Conservation (phyloP, 2,888 invertebrate genomes). For the Lepas anatifera region DNA sequence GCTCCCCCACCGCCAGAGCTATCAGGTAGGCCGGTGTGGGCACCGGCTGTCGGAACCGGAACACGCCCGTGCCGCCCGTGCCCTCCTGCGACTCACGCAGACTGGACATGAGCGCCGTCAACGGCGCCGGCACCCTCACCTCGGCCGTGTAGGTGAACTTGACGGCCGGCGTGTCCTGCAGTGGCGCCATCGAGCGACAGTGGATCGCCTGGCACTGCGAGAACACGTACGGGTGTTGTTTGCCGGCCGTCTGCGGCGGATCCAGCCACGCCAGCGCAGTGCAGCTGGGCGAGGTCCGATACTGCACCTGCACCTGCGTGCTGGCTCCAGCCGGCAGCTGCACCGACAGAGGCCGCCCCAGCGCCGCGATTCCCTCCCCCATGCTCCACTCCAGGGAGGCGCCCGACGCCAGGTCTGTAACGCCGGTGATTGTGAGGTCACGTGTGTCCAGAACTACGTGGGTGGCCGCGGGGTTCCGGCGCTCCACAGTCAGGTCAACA, state of each 20-base stretch:
- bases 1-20: conserved; percentile 72
- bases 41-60: conserved; percentile 46
- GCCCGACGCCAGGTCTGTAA: conserved; percentile 43
- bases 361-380: background rate
- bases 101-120: conserved; percentile 83
- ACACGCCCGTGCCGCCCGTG: conserved; percentile 11
- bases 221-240: conserved; percentile 65
- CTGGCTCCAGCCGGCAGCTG: conserved; percentile 33
- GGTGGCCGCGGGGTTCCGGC: background rate
- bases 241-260: conserved; percentile 75
- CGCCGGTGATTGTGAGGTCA: conserved; percentile 49
- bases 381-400: conserved; percentile 29
- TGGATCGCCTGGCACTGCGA: background rate
- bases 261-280: conserved; percentile 82
- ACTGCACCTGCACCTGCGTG: background rate
- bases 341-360: conserved; percentile 47
- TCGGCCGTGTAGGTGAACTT: conserved; percentile 71
- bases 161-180: conserved; percentile 59
- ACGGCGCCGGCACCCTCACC: conserved; percentile 51
- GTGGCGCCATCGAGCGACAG: background rate
- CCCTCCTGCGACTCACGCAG: conserved; percentile 36
- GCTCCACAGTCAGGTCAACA: background rate
- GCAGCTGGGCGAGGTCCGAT: conserved; percentile 57
- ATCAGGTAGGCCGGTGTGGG: conserved; percentile 81
- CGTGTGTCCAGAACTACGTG: conserved; percentile 44